Percentiles rank a stretch among this genome's conserved stretches.
phyloP scores from a whole-genome alignment of 2,113 vertebrate species.

The Sorex fumeus region DNA sequence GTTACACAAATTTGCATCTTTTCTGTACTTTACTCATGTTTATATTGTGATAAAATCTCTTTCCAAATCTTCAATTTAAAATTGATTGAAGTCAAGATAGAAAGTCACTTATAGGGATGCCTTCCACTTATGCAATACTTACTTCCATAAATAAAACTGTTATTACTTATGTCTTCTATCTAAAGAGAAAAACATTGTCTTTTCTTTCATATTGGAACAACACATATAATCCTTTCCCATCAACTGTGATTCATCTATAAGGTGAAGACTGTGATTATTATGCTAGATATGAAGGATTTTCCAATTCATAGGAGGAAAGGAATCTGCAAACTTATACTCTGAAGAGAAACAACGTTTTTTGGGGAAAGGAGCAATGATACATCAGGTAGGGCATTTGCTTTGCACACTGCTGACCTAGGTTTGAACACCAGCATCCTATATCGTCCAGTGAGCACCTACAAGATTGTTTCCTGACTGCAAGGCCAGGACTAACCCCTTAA shows the following conservation, averaged over 20 bases:
- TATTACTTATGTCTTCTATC: not conserved
- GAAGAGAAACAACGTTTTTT: not conserved
- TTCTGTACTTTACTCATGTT: not conserved
- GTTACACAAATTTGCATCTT: slow-evolving; percentile 20
- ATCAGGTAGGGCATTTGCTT: too few relatives aligned
- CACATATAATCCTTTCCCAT: not conserved
- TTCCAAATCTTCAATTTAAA: slow-evolving; percentile 23
- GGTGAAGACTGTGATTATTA: not conserved
- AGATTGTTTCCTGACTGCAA: too few relatives aligned
- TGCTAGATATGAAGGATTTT: not conserved
- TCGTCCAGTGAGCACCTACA: too few relatives aligned
- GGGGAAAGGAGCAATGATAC: too few relatives aligned
- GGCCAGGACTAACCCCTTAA: too few relatives aligned
- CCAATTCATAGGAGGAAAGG: not conserved
- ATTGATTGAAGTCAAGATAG: not conserved
- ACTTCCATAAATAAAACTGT: too few relatives aligned
- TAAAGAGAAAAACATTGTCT: not conserved
- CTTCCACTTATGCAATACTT: not conserved
- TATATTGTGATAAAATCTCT: not conserved
- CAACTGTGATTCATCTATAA: not conserved
- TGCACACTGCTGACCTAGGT: too few relatives aligned
- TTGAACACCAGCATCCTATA: too few relatives aligned
- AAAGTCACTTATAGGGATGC: not conserved
- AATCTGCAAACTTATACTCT: not conserved
- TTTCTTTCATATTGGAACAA: not conserved